phyloP scores from a whole-genome alignment of 2,888 invertebrate species.

The Ceramica pisi region DNA sequence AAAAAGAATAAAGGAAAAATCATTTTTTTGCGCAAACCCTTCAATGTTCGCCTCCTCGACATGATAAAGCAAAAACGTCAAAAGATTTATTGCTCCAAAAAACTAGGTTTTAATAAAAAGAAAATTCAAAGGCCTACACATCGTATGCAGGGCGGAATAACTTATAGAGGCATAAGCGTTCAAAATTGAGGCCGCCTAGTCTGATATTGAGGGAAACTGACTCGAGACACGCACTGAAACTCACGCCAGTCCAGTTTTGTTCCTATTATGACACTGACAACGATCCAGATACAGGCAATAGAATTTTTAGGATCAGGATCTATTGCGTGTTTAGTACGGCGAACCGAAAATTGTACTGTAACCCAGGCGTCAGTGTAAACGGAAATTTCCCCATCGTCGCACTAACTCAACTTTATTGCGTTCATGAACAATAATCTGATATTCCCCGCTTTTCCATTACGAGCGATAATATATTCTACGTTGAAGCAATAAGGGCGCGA shows the following conservation, averaged over 20 bases:
- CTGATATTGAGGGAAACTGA: constrained; percentile 86
- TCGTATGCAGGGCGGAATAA: constrained; percentile 86
- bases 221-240: constrained; percentile 85
- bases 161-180: constrained; percentile 84
- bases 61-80: constrained; percentile 49
- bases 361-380: constrained; percentile 39
- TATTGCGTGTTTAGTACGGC: constrained; percentile 19
- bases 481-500: constrained; percentile 69
- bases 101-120: constrained; percentile 70
- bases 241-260: constrained; percentile 85
- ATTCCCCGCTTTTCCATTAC: constrained; percentile 60
- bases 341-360: background rate
- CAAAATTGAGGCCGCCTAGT: constrained; percentile 87
- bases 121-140: constrained; percentile 77
- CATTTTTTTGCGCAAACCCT: constrained; percentile 14
- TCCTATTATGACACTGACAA: constrained; percentile 57
- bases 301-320: constrained; percentile 3
- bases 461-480: constrained; percentile 71
- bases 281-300: constrained; percentile 36
- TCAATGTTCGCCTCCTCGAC: constrained; percentile 29
- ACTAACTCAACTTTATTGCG: constrained; percentile 63
- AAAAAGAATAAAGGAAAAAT: constrained; percentile 12
- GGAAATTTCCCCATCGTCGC: constrained; percentile 32
- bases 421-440: constrained; percentile 74
- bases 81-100: constrained; percentile 62